A percentile compares a stretch with the other conserved stretches of the same genome.
phyloP scores from a whole-genome alignment of 2,113 vertebrate genomes.

The Poicephalus gulielmi region DNA sequence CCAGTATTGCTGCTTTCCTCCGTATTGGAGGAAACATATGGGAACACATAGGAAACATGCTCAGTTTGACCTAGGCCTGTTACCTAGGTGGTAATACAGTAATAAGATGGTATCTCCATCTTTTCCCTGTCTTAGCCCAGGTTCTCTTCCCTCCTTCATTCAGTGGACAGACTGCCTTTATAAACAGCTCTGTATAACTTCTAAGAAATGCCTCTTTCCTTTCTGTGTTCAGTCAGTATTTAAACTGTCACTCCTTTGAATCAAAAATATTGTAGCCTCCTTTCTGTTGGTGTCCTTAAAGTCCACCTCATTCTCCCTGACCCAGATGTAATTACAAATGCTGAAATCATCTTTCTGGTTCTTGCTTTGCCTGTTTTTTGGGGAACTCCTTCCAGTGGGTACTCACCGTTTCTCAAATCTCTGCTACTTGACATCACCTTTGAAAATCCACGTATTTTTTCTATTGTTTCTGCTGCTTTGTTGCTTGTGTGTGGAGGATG shows the following conservation, averaged over 20 bases:
- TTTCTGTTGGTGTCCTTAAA: neutral
- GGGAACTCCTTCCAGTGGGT: neutral
- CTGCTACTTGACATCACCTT: neutral
- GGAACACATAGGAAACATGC: neutral
- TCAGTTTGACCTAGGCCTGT: neutral
- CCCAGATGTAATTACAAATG: neutral
- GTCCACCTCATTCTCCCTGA: neutral
- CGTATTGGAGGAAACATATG: neutral
- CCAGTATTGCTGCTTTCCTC: neutral
- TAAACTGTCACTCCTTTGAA: neutral
- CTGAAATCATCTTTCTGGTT: neutral
- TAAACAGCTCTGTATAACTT: neutral
- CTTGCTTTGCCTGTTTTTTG: neutral
- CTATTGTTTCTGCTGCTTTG: neutral
- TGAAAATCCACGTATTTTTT: neutral
- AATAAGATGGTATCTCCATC: neutral
- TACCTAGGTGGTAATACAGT: neutral
- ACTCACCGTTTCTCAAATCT: neutral
- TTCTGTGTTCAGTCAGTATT: neutral
- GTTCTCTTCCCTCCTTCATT: neutral
- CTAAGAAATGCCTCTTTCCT: neutral
- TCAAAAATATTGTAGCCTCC: neutral
- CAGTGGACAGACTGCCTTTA: neutral
- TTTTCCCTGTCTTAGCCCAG: neutral
- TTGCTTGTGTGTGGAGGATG: neutral